Percentiles rank a stretch among this genome's conserved stretches.
Conservation (phyloP, 2,888 invertebrate species). For the Perizoma flavofasciatum region DNA sequence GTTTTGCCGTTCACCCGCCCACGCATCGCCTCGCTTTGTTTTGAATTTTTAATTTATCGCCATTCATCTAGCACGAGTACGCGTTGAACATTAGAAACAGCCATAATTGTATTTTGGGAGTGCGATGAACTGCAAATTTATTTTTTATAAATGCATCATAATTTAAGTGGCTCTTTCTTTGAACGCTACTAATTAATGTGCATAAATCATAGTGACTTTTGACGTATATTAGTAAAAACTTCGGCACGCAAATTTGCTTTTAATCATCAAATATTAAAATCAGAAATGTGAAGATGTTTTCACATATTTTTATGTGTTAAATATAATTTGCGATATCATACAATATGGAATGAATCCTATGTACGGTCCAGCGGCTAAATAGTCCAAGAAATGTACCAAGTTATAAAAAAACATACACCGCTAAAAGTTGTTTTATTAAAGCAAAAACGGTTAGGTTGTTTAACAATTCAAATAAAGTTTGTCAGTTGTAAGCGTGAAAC, state of each 20-base stretch:
- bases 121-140: slow-evolving; percentile 36
- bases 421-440: slow-evolving; percentile 11
- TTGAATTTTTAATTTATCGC: slow-evolving; percentile 81
- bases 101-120: slow-evolving; percentile 41
- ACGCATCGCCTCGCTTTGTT: slow-evolving; percentile 74
- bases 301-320: too few species aligned
- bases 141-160: slow-evolving; percentile 26
- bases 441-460: slow-evolving; percentile 8
- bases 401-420: too few species aligned
- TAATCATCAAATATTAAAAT: background rate
- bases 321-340: too few species aligned
- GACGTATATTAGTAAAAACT: slow-evolving; percentile 1
- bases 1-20: slow-evolving; percentile 70
- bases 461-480: slow-evolving; percentile 12
- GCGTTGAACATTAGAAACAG: slow-evolving; percentile 59
- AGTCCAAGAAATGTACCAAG: background rate
- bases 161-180: background rate
- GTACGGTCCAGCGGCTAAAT: background rate
- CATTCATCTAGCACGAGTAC: slow-evolving; percentile 72
- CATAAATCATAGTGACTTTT: background rate
- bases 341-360: too few species aligned
- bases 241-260: background rate
- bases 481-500: slow-evolving; percentile 7
- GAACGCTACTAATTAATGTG: slow-evolving; percentile 8
- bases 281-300: too few species aligned